Percentiles rank a stretch among this genome's conserved stretches.
These are phyloP conservation scores for Otus sunia DNA, from an alignment of 2,113 vertebrate genomes.

Conservation along the genomic window DNA sequence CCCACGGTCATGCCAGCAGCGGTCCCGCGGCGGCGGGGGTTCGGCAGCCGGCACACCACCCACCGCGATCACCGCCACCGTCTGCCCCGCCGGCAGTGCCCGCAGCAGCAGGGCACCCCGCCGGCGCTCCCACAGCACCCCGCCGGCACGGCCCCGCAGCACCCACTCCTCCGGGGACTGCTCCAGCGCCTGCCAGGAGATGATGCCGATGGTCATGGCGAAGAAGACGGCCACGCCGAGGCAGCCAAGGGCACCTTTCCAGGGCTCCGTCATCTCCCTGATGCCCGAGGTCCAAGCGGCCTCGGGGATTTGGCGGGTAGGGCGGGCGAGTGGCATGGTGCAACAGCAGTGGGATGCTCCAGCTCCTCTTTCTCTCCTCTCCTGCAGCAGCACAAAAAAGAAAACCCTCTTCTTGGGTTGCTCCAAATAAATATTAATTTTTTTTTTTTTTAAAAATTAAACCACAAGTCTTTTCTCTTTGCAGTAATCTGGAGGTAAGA, in stretches of 20 bases:
- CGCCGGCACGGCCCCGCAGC: conserved; percentile 81
- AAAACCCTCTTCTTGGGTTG: not conserved
- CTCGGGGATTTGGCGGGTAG: not conserved
- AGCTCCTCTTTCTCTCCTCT: not conserved
- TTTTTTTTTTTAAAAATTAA: not conserved
- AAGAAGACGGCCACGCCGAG: conserved; percentile 89
- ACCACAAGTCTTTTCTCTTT: no score
- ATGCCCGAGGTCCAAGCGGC: conserved; percentile 71
- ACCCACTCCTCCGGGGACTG: conserved; percentile 90
- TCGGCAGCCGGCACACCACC: conserved; percentile 79
- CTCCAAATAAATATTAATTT: not conserved
- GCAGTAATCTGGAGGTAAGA: accelerated
- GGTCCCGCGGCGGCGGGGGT: conserved; percentile 83
- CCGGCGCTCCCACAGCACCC: conserved; percentile 87
- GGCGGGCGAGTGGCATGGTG: not conserved
- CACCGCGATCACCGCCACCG: conserved; percentile 79
- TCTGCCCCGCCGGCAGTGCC: conserved; percentile 79
- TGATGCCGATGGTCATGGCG: conserved; percentile 92
- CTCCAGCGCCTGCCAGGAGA: conserved; percentile 94
- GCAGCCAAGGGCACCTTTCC: conserved; percentile 89
- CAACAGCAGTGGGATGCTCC: accelerated
- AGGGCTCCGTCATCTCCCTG: conserved; percentile 93
- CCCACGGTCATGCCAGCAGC: conserved; percentile 85
- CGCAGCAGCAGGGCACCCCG: conserved; percentile 82
- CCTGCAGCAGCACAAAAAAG: not conserved